These are phyloP conservation scores for Pedionomus torquatus DNA, from an alignment of 2,113 vertebrate genomes.

Conservation along the genomic window DNA sequence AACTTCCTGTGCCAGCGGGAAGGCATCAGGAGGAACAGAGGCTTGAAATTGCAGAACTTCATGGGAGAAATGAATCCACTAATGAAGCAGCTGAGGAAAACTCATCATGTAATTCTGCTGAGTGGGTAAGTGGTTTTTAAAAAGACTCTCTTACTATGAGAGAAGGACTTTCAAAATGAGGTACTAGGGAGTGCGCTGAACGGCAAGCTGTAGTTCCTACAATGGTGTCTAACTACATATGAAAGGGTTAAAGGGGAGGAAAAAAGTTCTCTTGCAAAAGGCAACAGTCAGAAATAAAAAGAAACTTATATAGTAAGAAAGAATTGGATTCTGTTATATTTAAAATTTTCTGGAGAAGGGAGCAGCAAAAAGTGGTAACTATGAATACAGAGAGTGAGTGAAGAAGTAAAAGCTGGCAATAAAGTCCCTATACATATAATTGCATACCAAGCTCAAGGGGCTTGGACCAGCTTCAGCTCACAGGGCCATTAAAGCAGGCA, in stretches of 20 bases:
- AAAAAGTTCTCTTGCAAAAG: background rate
- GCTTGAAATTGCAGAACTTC: background rate
- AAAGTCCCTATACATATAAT: background rate
- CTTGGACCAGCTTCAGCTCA: background rate
- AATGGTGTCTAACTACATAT: background rate
- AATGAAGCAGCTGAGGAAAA: background rate
- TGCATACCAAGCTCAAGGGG: background rate
- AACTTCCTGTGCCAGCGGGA: background rate
- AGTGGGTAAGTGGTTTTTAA: slow-evolving; percentile 50
- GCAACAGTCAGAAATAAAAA: background rate
- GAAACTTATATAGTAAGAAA: background rate
- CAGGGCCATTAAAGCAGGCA: background rate
- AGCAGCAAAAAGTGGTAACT: background rate
- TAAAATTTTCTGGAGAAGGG: background rate
- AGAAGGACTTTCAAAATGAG: background rate
- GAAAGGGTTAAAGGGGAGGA: background rate
- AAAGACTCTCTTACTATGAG: background rate
- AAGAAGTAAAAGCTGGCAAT: background rate
- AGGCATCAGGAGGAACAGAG: background rate
- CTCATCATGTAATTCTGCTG: background rate
- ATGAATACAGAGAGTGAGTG: background rate
- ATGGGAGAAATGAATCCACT: background rate
- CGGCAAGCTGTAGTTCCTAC: background rate
- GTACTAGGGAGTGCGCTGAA: background rate
- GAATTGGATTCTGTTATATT: background rate